Base-by-base conservation (phyloP, 2,888 invertebrate genomes). In the Thyatira batis region DNA sequence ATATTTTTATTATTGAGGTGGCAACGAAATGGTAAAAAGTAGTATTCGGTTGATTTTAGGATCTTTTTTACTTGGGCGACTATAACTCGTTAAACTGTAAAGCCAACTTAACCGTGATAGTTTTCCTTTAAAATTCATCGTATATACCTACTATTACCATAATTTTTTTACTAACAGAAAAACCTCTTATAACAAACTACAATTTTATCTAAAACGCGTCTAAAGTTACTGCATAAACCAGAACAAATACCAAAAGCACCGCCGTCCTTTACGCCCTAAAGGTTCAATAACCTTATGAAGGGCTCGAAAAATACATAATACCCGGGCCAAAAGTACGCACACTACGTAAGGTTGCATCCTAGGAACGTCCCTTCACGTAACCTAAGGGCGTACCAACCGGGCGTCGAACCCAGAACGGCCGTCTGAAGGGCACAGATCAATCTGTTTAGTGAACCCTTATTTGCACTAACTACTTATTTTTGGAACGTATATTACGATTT, bases 391-490 rank as follows among this genome's bases (percentile, higher is more conserved):
- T 55, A 61, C 68, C 51, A 60, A 1, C 33, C n/a, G 63, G 74
- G 61, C 72, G 67, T 69, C 57, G 70, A 54, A 68, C 74, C 63
- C 51, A 44, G 51, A 39, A 17, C 13, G 39, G 17, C 13, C 52
- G 71, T 75, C 75, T 77, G 76, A 71, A 77, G 76, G 76, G 70
- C 71, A 58, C 50, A 49, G n/a, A n/a, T 21, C 53, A 17, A 30
- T 30, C 17, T 39, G 17, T 60, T 63, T 63, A 57, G 58, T 60
- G 53, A 59, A 61, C 69, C 70, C 71, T 70, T 60, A 33, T 33
- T 33, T n/a, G 39, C 1, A 17, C 2, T 17, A 17, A 11, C 1
- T 11, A 17, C 11, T 39, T 39, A 17, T 39, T 1, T 11, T 1
- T 28, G 30, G 11, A 33, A n/a, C n/a, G n/a, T n/a, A n/a, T n/a